A percentile compares a stretch with the other conserved stretches of the same genome.
phyloP scores from a whole-genome alignment of 1,140 invertebrate genomes.

The Rhagoletis zephyria region DNA sequence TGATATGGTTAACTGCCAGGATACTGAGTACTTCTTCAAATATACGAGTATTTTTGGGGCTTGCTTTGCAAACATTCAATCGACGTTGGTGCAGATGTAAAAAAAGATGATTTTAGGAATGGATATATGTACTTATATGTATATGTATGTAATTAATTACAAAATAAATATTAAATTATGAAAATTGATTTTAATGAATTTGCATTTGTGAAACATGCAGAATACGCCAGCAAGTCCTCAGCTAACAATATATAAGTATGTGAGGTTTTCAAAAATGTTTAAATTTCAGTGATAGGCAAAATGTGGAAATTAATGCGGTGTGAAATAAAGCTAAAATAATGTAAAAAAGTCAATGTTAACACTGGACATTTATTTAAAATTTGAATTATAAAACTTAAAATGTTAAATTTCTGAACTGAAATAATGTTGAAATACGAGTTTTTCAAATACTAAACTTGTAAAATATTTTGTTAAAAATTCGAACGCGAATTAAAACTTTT shows the following conservation, averaged over 20 bases:
- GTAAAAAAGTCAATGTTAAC: too few relatives aligned
- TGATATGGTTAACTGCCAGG: background rate
- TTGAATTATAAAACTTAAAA: too few relatives aligned
- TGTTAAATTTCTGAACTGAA: too few relatives aligned
- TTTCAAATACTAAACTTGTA: too few relatives aligned
- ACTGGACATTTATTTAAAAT: too few relatives aligned
- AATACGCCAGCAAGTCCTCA: slow-evolving; percentile 58
- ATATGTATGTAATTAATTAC: too few relatives aligned
- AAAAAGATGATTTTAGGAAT: background rate
- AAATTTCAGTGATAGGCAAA: background rate
- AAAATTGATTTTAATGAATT: background rate
- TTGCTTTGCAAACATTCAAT: slow-evolving; percentile 29
- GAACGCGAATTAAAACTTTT: too few relatives aligned
- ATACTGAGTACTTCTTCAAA: slow-evolving; percentile 31
- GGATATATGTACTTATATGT: background rate
- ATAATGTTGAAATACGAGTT: too few relatives aligned
- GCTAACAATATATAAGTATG: slow-evolving; percentile 56
- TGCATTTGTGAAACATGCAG: slow-evolving; percentile 22
- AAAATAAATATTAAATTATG: slow-evolving; percentile 41
- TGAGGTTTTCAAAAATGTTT: slow-evolving; percentile 1
- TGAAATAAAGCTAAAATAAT: background rate
- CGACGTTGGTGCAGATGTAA: slow-evolving; percentile 20
- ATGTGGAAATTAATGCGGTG: background rate
- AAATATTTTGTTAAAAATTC: too few relatives aligned
- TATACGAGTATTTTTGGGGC: slow-evolving; percentile 12